Evolutionary conservation across 2,888 invertebrate species (phyloP).

Genomic region (Athalia cordata): DNA sequence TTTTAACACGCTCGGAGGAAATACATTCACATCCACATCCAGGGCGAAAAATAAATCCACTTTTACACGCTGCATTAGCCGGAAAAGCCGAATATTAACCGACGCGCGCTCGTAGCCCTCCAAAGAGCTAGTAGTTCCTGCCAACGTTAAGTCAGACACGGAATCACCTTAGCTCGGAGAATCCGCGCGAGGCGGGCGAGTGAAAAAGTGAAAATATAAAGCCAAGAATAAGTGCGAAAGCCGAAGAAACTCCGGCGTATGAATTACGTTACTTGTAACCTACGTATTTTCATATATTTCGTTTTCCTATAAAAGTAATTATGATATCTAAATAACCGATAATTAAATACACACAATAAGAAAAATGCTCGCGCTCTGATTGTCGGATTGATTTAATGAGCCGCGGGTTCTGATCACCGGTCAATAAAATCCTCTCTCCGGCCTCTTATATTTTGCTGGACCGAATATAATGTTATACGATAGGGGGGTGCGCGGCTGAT

Average conservation of each 20-base stretch:
- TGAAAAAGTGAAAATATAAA: neutral
- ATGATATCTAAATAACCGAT: no score
- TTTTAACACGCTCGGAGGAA: no score
- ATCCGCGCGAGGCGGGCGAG: neutral
- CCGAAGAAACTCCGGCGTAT: no score
- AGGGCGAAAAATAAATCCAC: neutral
- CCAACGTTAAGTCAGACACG: constrained; percentile 23
- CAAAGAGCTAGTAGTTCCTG: constrained; percentile 1
- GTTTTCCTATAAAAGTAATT: no score
- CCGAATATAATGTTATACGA: neutral
- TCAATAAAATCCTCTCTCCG: neutral
- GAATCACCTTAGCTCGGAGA: neutral
- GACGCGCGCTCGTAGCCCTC: neutral
- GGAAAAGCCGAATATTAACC: neutral
- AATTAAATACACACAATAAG: no score
- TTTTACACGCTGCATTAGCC: neutral
- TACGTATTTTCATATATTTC: no score
- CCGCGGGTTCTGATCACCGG: no score
- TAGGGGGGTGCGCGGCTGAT: constrained; percentile 8
- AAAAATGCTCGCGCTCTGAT: no score
- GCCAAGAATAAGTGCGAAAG: no score
- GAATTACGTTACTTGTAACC: no score
- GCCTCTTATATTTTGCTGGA: neutral
- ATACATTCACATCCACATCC: neutral
- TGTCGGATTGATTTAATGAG: no score